Evolutionary conservation across 1,140 invertebrate genomes (phyloP), one percentile per base, ranked within the genome.

Genomic region (Anoplophora glabripennis): DNA sequence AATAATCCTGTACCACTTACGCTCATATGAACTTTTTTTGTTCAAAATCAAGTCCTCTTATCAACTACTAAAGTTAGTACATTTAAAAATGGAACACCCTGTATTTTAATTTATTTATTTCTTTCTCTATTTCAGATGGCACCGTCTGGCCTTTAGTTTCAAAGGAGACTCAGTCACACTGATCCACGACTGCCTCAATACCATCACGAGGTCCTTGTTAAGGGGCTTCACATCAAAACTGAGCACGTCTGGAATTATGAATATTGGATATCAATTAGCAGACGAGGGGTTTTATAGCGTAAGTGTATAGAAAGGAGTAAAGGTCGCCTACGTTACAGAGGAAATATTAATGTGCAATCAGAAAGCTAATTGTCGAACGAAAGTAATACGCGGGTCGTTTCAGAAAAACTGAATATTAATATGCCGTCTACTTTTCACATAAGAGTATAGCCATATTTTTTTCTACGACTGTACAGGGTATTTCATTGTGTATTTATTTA

Each of bases 81-180:
- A n/a, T n/a, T n/a, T n/a, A n/a, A n/a, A n/a, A n/a, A n/a, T n/a
- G n/a, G n/a, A n/a, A n/a, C n/a, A n/a, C n/a, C n/a, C n/a, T 40
- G 1, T 45, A 42, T 17, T 37, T 36, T 4, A 44, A 34, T 52
- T 40, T 57, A 28, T 51, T 60, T 48, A 21, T 57, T 3, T 37
- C n/a, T 33, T 15, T 51, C 8, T 8, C 40, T 33, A 7, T 74
- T 74, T 57, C 67, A 90, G 88, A 60, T 93, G 90, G 90, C 89
- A 92, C 76, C 80, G 89, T 42, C 59, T 92, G 37, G 88, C 84
- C 3, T 73, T 92, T 33, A 90, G 88, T 61, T 77, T 93, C 12
- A 92, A 92, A 76, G 89, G 89, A 0, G 82, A 89, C 67, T 83
- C 87, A 0, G 84, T 84, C 2, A 90, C 87, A 0, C 67, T 92